Percentiles rank a stretch among this genome's conserved stretches.
Conservation (phyloP, 1,140 invertebrate species). For the Caenorhabditis briggsae region DNA sequence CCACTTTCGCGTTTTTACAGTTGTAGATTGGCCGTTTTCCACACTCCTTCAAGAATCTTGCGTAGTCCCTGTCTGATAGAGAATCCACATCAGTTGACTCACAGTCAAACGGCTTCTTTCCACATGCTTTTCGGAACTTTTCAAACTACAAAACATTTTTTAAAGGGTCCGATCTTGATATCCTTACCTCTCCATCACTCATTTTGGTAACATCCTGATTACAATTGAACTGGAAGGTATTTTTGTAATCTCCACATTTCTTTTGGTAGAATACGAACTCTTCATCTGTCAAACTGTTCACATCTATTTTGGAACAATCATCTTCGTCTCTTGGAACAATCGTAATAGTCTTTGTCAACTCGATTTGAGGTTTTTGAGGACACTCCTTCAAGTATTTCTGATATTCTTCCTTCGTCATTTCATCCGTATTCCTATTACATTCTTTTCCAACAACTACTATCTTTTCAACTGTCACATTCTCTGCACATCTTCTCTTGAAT, state of each 20-base stretch:
- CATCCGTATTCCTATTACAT: constrained; percentile 34
- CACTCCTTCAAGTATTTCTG: not conserved
- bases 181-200: constrained; percentile 2
- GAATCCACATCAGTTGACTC: not conserved
- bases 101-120: constrained; percentile 37
- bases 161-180: not conserved
- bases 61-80: not conserved
- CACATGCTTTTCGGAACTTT: constrained; percentile 33
- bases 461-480: not conserved
- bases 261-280: not conserved
- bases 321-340: not conserved
- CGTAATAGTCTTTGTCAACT: constrained; percentile 2
- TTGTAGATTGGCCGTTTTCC: not conserved
- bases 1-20: constrained; percentile 19
- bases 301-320: not conserved
- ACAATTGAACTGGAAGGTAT: constrained; percentile 24
- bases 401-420: constrained; percentile 33
- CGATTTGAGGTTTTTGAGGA: not conserved
- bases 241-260: not conserved
- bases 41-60: constrained; percentile 20
- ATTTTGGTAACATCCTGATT: constrained; percentile 23
- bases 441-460: not conserved
- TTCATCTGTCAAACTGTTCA: not conserved
- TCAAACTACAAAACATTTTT: not conserved
- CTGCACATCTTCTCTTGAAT: constrained; percentile 2